Percentiles rank a stretch among this genome's conserved stretches.
Conservation (phyloP, 2,113 vertebrate genomes). For the Triplophysa dalaica region DNA sequence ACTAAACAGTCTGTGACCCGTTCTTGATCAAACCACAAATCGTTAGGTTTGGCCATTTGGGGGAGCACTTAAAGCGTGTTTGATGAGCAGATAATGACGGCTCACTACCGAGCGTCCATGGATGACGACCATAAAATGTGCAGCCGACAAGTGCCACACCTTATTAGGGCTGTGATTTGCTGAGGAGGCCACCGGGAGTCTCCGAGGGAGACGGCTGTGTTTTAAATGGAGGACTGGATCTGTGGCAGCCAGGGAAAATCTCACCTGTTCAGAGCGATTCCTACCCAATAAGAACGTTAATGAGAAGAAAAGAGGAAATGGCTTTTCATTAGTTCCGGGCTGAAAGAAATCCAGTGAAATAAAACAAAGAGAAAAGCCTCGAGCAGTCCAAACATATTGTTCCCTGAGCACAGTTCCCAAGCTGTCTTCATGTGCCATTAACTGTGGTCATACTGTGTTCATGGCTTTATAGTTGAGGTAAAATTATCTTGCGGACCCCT, state of each 20-base stretch:
- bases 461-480: background rate
- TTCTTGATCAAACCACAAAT: constrained; percentile 72
- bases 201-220: constrained; percentile 42
- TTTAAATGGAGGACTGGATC: background rate
- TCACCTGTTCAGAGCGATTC: background rate
- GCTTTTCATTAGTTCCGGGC: constrained; percentile 11
- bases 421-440: background rate
- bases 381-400: constrained; percentile 9
- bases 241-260: constrained; percentile 13
- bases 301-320: background rate
- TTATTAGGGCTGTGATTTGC: constrained; percentile 71
- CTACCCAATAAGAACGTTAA: constrained; percentile 3
- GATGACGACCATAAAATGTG: constrained; percentile 63
- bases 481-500: background rate
- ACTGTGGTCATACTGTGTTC: constrained; percentile 9
- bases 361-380: constrained; percentile 3
- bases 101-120: constrained; percentile 62
- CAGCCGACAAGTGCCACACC: constrained; percentile 55
- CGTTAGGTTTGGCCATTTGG: constrained; percentile 53
- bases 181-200: constrained; percentile 60
- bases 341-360: background rate
- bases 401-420: background rate
- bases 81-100: constrained; percentile 74
- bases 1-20: constrained; percentile 62
- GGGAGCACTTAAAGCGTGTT: constrained; percentile 61